Conservation (phyloP, 2,113 vertebrate genomes). For the Rhinolophus ferrumequinum region DNA sequence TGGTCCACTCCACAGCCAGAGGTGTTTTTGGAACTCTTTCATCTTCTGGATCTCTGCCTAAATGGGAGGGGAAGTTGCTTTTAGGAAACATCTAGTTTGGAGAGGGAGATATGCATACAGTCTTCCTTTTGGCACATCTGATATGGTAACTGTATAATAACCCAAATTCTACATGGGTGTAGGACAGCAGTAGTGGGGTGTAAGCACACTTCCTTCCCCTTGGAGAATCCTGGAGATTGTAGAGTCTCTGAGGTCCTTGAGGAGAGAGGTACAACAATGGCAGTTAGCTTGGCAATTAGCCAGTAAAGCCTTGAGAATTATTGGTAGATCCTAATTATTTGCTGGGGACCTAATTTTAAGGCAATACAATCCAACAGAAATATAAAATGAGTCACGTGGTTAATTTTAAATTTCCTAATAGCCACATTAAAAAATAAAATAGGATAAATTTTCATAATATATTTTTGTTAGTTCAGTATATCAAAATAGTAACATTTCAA, state of each 20-base stretch:
- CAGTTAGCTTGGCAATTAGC: neutral
- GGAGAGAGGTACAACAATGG: too few species aligned
- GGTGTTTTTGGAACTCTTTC: neutral
- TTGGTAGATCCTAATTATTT: neutral
- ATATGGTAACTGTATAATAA: neutral
- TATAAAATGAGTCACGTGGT: neutral
- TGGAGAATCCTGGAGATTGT: neutral
- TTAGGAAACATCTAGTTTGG: neutral
- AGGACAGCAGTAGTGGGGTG: neutral
- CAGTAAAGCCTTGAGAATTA: neutral
- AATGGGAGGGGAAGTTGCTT: neutral
- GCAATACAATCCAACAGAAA: neutral
- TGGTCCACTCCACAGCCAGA: neutral
- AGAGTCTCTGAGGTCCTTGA: neutral
- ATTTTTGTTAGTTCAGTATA: neutral
- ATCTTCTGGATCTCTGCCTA: neutral
- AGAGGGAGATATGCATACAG: neutral
- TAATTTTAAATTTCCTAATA: neutral
- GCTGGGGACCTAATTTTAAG: neutral
- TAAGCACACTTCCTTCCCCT: neutral
- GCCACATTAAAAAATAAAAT: neutral
- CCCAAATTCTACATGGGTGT: neutral
- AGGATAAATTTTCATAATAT: neutral
- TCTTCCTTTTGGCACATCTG: neutral
- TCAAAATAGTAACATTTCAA: slow-evolving; percentile 4